Conservation (phyloP, 2,888 invertebrate species). For the Drosophila atripex region DNA sequence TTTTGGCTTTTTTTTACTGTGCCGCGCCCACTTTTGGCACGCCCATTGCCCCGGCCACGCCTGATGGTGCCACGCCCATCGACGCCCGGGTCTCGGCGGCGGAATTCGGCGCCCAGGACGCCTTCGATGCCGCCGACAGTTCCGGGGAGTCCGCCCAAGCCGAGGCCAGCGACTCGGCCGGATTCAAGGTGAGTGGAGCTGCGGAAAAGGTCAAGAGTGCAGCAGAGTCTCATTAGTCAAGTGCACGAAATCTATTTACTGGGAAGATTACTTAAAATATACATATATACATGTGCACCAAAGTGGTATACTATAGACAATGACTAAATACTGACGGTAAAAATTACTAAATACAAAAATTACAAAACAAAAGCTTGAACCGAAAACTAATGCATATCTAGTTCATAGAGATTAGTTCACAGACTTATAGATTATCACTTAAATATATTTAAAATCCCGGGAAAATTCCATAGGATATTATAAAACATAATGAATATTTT, state of each 20-base stretch:
- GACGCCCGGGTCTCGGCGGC: slow-evolving; percentile 70
- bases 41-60: slow-evolving; percentile 65
- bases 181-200: slow-evolving; percentile 65
- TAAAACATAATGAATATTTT: no score
- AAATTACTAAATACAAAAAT: no score
- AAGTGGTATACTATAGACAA: no score
- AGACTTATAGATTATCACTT: no score
- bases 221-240: neutral
- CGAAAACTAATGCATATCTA: no score
- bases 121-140: slow-evolving; percentile 57
- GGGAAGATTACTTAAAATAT: neutral
- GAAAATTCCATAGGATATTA: no score
- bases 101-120: slow-evolving; percentile 66
- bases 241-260: neutral
- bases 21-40: slow-evolving; percentile 13
- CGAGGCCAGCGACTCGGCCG: slow-evolving; percentile 48
- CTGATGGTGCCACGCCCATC: slow-evolving; percentile 72
- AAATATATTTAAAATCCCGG: no score
- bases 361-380: no score
- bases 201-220: neutral
- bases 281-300: no score
- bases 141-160: slow-evolving; percentile 40
- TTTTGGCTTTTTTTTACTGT: slow-evolving; percentile 15
- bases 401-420: no score
- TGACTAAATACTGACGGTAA: no score